Conservation (phyloP, 2,888 invertebrate genomes). For the Balanococcus diminutus region DNA sequence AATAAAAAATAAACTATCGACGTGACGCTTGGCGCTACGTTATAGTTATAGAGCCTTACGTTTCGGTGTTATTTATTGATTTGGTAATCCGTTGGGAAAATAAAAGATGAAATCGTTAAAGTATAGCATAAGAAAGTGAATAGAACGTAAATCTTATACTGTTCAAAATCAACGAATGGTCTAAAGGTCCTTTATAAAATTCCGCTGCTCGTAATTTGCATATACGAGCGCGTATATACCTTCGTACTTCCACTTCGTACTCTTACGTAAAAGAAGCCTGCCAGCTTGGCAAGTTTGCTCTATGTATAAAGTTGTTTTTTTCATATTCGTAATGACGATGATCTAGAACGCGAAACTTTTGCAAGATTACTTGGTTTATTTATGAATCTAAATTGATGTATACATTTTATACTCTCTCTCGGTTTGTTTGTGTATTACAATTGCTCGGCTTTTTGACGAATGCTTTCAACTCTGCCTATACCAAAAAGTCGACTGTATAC, state of each 20-base stretch:
- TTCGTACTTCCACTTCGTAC: neutral
- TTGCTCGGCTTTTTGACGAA: neutral
- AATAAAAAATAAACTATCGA: neutral
- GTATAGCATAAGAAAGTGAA: slow-evolving; percentile 46
- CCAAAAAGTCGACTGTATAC: neutral
- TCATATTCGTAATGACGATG: slow-evolving; percentile 31
- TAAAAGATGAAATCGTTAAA: slow-evolving; percentile 52
- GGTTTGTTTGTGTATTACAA: slow-evolving; percentile 23
- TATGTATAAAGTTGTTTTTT: slow-evolving; percentile 4
- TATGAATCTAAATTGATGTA: slow-evolving; percentile 31
- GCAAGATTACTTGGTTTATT: slow-evolving; percentile 27
- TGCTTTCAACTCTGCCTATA: neutral
- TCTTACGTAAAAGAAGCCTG: neutral
- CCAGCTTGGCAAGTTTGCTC: neutral
- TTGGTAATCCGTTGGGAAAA: slow-evolving; percentile 47
- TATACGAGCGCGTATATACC: neutral
- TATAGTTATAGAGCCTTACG: too few species aligned
- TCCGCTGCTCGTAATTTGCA: slow-evolving; percentile 6
- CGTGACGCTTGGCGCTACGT: neutral
- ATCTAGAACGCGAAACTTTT: slow-evolving; percentile 27
- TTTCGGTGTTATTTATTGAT: slow-evolving; percentile 46
- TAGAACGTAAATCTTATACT: slow-evolving; percentile 37
- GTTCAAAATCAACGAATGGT: slow-evolving; percentile 35
- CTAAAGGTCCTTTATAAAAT: slow-evolving; percentile 30
- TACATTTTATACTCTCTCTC: neutral